Evolutionary conservation across 2,113 vertebrate genomes (phyloP).

Genomic region (Sander vitreus): DNA sequence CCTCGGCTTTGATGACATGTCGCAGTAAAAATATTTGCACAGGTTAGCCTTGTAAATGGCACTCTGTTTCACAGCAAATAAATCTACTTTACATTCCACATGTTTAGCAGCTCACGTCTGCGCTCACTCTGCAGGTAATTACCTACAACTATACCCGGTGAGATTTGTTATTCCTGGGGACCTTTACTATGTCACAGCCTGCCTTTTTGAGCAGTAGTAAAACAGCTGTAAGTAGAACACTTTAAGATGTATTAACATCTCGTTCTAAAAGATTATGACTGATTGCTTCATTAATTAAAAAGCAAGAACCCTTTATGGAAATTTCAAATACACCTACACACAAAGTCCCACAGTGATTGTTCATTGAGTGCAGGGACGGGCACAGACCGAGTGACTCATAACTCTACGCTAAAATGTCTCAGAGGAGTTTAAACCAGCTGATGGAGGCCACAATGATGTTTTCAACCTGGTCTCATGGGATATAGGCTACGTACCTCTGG

Average conservation of each 20-base stretch:
- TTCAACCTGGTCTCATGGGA: too few species aligned
- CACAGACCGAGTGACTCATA: too few species aligned
- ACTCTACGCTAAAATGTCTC: too few species aligned
- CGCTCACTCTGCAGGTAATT: constrained; percentile 57
- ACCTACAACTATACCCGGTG: constrained; percentile 24
- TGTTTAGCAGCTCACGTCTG: constrained; percentile 59
- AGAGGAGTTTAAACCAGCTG: too few species aligned
- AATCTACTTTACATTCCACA: constrained; percentile 59
- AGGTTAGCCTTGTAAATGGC: constrained; percentile 67
- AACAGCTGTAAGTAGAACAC: constrained; percentile 3
- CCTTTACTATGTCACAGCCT: constrained; percentile 35
- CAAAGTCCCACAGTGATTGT: neutral
- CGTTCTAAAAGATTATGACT: neutral
- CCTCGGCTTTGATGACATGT: constrained; percentile 53
- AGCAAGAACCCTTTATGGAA: neutral
- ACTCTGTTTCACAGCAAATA: constrained; percentile 72
- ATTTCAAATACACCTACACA: neutral
- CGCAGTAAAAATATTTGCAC: constrained; percentile 59
- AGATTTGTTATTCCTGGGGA: constrained; percentile 41
- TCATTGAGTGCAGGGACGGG: too few species aligned
- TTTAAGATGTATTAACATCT: constrained; percentile 7
- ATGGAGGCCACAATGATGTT: too few species aligned
- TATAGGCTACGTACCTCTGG: too few species aligned
- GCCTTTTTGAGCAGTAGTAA: constrained; percentile 17
- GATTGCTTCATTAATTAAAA: neutral